A percentile compares a stretch with the other conserved stretches of the same genome.
phyloP scores from a whole-genome alignment of 2,888 invertebrate genomes.

The Folsomia manolachei region DNA sequence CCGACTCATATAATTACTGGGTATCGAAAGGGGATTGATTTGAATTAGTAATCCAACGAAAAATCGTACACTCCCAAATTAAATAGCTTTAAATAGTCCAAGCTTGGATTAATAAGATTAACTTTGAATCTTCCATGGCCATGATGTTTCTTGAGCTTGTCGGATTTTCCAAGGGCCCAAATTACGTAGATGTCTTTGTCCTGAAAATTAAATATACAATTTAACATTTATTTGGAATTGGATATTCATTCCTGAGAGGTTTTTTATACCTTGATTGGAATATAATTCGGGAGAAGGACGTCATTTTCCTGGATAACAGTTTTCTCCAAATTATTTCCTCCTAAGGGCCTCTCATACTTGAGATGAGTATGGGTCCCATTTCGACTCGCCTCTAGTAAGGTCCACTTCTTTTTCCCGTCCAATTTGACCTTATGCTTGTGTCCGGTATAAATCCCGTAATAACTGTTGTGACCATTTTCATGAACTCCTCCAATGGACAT shows the following conservation, averaged over 20 bases:
- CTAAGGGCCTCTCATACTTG: conserved; percentile 16
- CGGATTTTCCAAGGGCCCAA: conserved; percentile 22
- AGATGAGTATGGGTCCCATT: conserved; percentile 19
- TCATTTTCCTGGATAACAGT: neutral
- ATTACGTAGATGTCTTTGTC: conserved; percentile 16
- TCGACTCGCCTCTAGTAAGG: conserved; percentile 10
- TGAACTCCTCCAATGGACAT: conserved; percentile 23
- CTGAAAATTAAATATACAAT: conserved; percentile 3
- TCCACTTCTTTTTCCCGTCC: conserved; percentile 19
- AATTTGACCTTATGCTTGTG: conserved; percentile 19
- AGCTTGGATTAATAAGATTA: conserved; percentile 16
- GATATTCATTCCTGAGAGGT: neutral
- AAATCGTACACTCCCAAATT: neutral
- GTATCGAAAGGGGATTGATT: no score
- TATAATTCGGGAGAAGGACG: neutral
- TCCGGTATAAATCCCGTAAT: conserved; percentile 14
- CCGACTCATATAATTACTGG: no score
- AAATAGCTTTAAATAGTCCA: neutral
- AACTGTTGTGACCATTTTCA: neutral
- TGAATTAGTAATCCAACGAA: no score
- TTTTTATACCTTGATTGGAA: conserved; percentile 9
- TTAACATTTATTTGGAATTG: neutral
- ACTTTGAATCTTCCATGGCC: conserved; percentile 25
- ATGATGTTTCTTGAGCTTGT: conserved; percentile 24
- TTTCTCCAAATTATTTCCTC: neutral